phyloP scores from a whole-genome alignment of 2,113 vertebrate genomes.

The Falcunculus frontatus region DNA sequence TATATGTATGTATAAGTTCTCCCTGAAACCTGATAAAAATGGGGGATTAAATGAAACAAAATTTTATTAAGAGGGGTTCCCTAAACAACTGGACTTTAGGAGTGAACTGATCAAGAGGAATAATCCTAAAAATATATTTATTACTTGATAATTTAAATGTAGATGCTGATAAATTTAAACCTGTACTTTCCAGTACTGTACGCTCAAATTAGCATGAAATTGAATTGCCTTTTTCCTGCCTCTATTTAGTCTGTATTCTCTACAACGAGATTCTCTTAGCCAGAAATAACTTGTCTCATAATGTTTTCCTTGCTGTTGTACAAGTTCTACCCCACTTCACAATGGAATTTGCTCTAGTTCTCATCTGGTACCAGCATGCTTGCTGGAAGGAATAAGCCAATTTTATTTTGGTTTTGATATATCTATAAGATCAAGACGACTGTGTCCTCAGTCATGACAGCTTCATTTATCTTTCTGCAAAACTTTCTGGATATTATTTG shows the following conservation, averaged over 20 bases:
- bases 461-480: neutral
- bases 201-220: constrained; percentile 41
- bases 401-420: neutral
- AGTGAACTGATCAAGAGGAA: neutral
- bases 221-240: neutral
- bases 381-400: neutral
- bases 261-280: neutral
- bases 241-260: neutral
- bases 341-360: neutral
- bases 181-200: neutral
- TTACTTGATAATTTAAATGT: neutral
- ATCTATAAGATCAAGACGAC: neutral
- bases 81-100: neutral
- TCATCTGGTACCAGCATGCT: neutral
- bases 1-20: neutral
- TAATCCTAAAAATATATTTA: neutral
- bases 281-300: neutral
- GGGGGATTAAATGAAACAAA: neutral
- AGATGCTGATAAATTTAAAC: constrained; percentile 8
- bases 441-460: neutral
- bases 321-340: neutral
- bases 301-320: neutral
- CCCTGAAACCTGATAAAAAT: neutral
- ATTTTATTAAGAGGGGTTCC: neutral
- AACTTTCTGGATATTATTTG: neutral